Evolutionary conservation across 2,797 vertebrate species (phyloP), one percentile per base, ranked within the genome.

Genomic region (Lacerta viridis): DNA sequence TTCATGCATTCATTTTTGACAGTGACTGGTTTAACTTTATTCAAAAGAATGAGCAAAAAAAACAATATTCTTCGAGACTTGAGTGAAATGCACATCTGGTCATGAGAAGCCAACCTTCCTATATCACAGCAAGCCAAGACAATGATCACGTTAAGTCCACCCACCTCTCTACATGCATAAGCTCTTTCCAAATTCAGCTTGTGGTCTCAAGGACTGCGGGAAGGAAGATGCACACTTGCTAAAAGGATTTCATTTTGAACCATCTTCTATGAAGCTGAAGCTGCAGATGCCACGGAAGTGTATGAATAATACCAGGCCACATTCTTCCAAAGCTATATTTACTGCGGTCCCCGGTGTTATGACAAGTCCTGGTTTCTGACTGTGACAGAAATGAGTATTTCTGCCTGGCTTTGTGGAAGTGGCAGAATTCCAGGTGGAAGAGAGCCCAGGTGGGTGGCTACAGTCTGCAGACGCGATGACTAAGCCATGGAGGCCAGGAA

Each of bases 401-500:
- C 39, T 36, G 69, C 71, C 82, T 23, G 0, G 1, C 43, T 71
- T 43, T 55, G 68, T 18, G 33, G 0, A 39, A 86, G 29, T 61
- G 0, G 86, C n/a, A 17, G 85, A 72, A 84, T 15, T 85, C 82
- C 92, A 43, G 71, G 3, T 85, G 81, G 75, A 84, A 77, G 29
- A 76, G 59, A 83, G 84, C 7, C 0, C 29, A 8, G 0, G 90
- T 88, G 92, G 91, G 92, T 85, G 92, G 88, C 83, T 92, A 92
- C 91, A 91, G 93, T 80, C 25, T 0, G 41, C 75, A 59, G 0
- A 1, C 0, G 39, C 84, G 0, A 71, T 20, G 84, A 87, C 87
- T 71, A 80, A 94, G 88, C 66, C 29, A n/a, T 5, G 64, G 83
- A 89, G 90, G 89, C 89, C 36, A 86, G 20, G 88, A 87, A 78